Percentiles rank a stretch among this genome's conserved stretches.
These are phyloP conservation scores for Archivesica marissinica DNA, from an alignment of 1,140 invertebrate genomes.

Conservation along the genomic window DNA sequence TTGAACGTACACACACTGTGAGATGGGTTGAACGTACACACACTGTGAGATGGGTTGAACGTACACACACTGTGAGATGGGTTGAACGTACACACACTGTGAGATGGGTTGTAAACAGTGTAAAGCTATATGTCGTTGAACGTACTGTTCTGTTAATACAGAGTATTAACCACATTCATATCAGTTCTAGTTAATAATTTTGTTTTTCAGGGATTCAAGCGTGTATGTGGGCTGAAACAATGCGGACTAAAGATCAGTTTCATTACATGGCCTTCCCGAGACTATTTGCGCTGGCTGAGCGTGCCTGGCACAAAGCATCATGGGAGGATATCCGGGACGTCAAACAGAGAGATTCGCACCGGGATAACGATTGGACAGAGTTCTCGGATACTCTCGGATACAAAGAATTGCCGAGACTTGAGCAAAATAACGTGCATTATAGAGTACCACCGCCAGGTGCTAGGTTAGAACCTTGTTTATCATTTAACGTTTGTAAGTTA, in stretches of 20 bases:
- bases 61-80: too few species aligned
- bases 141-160: too few species aligned
- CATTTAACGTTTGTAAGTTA: too few species aligned
- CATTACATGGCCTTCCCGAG: conserved; percentile 73
- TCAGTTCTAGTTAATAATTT: too few species aligned
- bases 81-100: too few species aligned
- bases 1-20: too few species aligned
- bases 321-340: conserved; percentile 69
- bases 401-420: conserved; percentile 75
- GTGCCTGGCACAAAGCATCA: conserved; percentile 73
- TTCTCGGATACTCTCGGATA: conserved; percentile 78
- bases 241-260: conserved; percentile 61
- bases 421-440: conserved; percentile 70
- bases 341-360: not conserved
- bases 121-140: too few species aligned
- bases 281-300: conserved; percentile 73
- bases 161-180: too few species aligned
- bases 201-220: not conserved
- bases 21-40: too few species aligned
- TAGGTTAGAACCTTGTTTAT: too few species aligned
- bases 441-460: conserved; percentile 76
- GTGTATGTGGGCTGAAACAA: conserved; percentile 70
- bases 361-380: conserved; percentile 70
- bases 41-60: too few species aligned
- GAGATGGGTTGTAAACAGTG: too few species aligned